These are phyloP conservation scores for Tromatobia lineatoria DNA, from an alignment of 2,888 invertebrate species.

Conservation along the genomic window DNA sequence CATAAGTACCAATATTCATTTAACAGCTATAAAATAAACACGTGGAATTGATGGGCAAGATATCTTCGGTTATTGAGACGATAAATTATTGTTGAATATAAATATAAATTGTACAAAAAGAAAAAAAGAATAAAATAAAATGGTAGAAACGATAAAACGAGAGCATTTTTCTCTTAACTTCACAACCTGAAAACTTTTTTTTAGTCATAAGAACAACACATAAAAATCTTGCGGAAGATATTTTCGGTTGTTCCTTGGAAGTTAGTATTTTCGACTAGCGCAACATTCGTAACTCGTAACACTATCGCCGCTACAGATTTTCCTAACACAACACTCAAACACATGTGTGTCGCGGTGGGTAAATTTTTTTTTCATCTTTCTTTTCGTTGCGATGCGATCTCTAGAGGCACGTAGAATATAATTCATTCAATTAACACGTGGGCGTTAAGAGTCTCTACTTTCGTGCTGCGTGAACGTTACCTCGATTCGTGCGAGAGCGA, in stretches of 20 bases:
- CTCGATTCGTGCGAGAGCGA: conserved; percentile 47
- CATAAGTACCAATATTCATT: too few species aligned
- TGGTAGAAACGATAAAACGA: too few species aligned
- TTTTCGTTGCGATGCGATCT: conserved; percentile 47
- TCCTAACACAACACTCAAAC: neutral
- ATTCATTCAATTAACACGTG: conserved; percentile 68
- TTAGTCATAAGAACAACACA: neutral
- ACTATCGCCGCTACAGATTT: neutral
- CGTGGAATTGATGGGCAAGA: neutral
- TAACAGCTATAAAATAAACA: neutral
- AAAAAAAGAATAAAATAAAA: too few species aligned
- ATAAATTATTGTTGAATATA: too few species aligned
- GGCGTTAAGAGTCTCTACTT: conserved; percentile 64
- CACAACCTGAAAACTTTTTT: neutral
- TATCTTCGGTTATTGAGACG: neutral
- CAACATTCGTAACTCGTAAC: neutral
- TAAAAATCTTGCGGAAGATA: neutral
- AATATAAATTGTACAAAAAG: too few species aligned
- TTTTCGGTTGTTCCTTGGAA: neutral
- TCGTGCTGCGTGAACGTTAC: conserved; percentile 63
- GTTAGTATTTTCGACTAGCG: neutral
- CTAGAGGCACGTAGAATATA: conserved; percentile 58
- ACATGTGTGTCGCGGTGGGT: neutral
- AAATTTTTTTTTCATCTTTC: conserved; percentile 11
- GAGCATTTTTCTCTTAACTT: neutral